Percentiles rank a stretch among this genome's conserved stretches.
phyloP scores from a whole-genome alignment of 1,140 invertebrate species.

The Saccostrea cuccullata region DNA sequence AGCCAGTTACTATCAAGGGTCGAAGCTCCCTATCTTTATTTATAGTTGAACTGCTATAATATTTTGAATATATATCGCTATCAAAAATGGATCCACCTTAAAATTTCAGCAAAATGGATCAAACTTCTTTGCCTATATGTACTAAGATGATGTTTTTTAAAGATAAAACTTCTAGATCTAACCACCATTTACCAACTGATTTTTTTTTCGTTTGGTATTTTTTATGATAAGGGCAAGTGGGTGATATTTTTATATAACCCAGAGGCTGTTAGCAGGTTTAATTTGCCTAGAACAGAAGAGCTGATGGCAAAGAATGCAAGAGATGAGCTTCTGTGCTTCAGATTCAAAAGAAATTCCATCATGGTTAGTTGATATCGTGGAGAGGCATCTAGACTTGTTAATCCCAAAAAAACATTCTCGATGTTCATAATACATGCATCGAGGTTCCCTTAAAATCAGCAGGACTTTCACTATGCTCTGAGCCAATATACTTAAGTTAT shows the following conservation, averaged over 20 bases:
- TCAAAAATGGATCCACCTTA: conserved; percentile 20
- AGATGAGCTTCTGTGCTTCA: neutral
- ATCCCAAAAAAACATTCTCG: neutral
- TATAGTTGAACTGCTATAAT: neutral
- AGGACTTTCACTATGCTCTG: neutral
- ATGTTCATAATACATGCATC: neutral
- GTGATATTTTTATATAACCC: neutral
- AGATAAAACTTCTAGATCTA: neutral
- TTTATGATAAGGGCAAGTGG: conserved; percentile 4
- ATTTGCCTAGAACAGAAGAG: neutral
- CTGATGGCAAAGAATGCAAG: neutral
- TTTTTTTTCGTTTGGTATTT: neutral
- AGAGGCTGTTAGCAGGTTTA: neutral
- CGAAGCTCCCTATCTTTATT: neutral
- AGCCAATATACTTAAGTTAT: neutral
- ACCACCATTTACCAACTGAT: neutral
- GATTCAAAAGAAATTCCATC: neutral
- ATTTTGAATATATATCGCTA: neutral
- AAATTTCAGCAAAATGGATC: neutral
- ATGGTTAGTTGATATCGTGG: conserved; percentile 4
- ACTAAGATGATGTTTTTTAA: neutral
- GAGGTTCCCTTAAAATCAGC: conserved; percentile 1
- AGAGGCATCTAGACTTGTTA: neutral
- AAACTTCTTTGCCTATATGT: neutral
- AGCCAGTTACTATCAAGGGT: neutral